phyloP scores from a whole-genome alignment of 2,113 vertebrate genomes.

The Furnarius figulus region DNA sequence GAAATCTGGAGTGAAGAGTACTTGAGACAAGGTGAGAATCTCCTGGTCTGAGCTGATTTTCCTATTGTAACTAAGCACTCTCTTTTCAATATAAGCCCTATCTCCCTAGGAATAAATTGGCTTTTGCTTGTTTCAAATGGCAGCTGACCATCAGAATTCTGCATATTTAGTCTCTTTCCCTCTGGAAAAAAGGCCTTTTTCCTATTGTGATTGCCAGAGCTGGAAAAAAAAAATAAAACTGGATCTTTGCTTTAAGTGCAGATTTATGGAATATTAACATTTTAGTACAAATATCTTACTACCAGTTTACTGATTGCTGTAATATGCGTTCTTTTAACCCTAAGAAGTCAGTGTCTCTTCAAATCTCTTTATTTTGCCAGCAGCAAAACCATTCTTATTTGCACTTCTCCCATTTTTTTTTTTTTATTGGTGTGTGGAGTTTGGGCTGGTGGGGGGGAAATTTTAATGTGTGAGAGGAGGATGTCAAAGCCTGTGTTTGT shows the following conservation, averaged over 20 bases:
- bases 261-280: neutral
- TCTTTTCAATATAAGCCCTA: neutral
- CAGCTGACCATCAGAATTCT: neutral
- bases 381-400: neutral
- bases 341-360: neutral
- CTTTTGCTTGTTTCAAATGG: neutral
- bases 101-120: neutral
- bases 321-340: neutral
- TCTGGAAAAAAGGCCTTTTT: neutral
- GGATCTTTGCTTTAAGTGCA: neutral
- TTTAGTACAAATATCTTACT: neutral
- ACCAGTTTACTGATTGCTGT: neutral
- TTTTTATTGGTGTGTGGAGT: neutral
- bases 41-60: neutral
- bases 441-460: rapidly evolving
- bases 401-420: neutral
- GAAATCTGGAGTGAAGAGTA: neutral
- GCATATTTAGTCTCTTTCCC: neutral
- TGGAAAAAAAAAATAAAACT: neutral
- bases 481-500: neutral
- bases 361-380: neutral
- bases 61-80: neutral
- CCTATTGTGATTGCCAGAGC: neutral
- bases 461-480: neutral
- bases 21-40: neutral